A percentile compares a stretch with the other conserved stretches of the same genome.
Conservation (phyloP, 2,797 vertebrate genomes). For the Chromobotia macracanthus region DNA sequence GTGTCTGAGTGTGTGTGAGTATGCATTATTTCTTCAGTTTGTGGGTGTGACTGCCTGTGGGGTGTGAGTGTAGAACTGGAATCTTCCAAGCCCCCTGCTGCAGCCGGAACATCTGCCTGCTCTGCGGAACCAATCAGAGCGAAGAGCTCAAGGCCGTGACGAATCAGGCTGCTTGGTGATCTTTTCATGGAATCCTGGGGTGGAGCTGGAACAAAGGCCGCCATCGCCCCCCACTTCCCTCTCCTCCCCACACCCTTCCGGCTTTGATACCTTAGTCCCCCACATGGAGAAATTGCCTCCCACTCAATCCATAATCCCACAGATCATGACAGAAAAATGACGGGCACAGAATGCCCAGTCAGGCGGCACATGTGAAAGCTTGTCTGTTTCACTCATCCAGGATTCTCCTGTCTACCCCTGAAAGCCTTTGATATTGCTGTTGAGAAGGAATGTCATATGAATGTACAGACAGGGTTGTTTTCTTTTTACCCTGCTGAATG, state of each 20-base stretch:
- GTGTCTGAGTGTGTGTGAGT: conserved; percentile 10
- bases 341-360: conserved; percentile 57
- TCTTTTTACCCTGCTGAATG: background rate
- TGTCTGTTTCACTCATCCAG: conserved; percentile 54
- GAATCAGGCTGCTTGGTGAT: conserved; percentile 78
- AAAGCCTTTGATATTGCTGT: conserved; percentile 33
- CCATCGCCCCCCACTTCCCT: conserved; percentile 60
- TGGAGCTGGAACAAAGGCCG: conserved; percentile 78
- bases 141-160: conserved; percentile 70
- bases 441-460: conserved; percentile 16
- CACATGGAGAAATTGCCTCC: conserved; percentile 69
- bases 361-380: conserved; percentile 60
- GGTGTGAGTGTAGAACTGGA: conserved; percentile 69
- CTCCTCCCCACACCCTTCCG: conserved; percentile 66
- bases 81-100: conserved; percentile 75
- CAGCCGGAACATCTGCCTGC: conserved; percentile 79
- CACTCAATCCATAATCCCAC: conserved; percentile 67
- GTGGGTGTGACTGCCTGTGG: conserved; percentile 37
- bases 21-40: conserved; percentile 7
- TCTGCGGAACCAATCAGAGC: conserved; percentile 74
- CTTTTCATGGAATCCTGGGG: conserved; percentile 81
- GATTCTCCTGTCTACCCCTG: conserved; percentile 29
- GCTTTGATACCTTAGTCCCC: conserved; percentile 84
- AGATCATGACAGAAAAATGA: conserved; percentile 76
- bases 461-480: background rate